Evolutionary conservation across 2,113 vertebrate genomes (phyloP).

Genomic region (Neotoma lepida): DNA sequence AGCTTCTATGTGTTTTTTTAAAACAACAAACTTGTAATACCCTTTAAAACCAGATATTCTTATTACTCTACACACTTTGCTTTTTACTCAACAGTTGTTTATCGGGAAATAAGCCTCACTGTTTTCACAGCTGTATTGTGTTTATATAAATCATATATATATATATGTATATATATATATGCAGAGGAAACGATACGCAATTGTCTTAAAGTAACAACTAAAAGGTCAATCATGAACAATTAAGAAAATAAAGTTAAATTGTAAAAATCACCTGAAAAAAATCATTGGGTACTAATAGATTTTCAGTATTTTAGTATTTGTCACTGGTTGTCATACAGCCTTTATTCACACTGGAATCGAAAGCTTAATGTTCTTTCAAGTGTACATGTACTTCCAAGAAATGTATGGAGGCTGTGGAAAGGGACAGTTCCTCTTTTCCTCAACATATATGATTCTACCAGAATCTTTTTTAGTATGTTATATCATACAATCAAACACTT

Average conservation of each 20-base stretch:
- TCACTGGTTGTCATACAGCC: not conserved
- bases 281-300: not conserved
- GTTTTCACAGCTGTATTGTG: constrained; percentile 3
- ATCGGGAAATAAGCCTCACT: not conserved
- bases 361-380: constrained; percentile 8
- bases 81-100: not conserved
- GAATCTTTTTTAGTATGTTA: constrained; percentile 23
- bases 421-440: constrained; percentile 11
- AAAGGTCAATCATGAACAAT: constrained; percentile 1
- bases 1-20: constrained; percentile 24
- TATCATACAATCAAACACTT: constrained; percentile 47
- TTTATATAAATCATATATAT: not conserved
- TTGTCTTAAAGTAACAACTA: constrained; percentile 2
- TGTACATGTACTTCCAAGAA: not conserved
- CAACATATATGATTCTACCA: not conserved
- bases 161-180: too few relatives aligned
- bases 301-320: not conserved
- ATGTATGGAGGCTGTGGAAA: not conserved
- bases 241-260: constrained; percentile 34
- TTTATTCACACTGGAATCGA: constrained; percentile 21
- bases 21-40: constrained; percentile 17
- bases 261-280: not conserved
- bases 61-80: not conserved
- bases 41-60: constrained; percentile 8
- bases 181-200: not conserved